Evolutionary conservation across 2,888 invertebrate genomes (phyloP).

Genomic region (Pristionchus arcanus): DNA sequence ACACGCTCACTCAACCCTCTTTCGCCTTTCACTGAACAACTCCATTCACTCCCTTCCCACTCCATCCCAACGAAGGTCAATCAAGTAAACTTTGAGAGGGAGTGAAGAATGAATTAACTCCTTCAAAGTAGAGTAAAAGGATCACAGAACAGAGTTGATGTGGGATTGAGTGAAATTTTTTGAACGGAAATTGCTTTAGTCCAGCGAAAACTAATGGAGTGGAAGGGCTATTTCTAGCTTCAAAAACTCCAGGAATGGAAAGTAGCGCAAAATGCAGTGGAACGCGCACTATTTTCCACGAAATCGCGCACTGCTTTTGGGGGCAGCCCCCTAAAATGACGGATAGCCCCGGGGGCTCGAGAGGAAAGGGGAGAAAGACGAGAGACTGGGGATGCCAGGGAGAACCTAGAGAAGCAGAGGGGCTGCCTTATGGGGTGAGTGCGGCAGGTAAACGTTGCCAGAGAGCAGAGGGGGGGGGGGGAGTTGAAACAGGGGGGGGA

Average conservation of each 20-base stretch:
- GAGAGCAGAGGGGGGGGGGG: not conserved
- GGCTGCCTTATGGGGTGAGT: not conserved
- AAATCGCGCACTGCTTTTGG: not conserved
- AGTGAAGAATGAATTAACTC: not conserved
- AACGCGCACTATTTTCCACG: not conserved
- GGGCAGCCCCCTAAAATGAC: constrained; percentile 2
- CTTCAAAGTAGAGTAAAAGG: not conserved
- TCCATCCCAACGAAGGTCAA: constrained; percentile 18
- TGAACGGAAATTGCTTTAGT: not conserved
- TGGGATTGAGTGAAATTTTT: not conserved
- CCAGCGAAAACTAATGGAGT: not conserved
- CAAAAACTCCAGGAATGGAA: not conserved
- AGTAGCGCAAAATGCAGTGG: not conserved
- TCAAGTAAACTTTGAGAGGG: not conserved
- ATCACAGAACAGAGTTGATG: not conserved
- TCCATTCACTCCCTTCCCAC: not conserved
- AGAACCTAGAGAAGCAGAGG: constrained; percentile 5
- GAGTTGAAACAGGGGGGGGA: not conserved
- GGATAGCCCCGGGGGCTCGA: constrained; percentile 16
- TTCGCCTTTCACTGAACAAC: constrained; percentile 10
- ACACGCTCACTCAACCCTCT: not conserved
- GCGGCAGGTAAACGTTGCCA: constrained; percentile 2
- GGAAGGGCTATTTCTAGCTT: not conserved
- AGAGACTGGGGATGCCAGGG: not conserved
- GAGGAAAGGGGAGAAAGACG: constrained; percentile 7